Conservation (phyloP, 2,113 vertebrate genomes). For the Mus musculus region GRCm39 chr13:28409501-28410000, state of each 20-base stretch:
- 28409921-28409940: neutral
- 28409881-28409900: neutral
- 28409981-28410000: neutral
- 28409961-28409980: neutral
- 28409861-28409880: neutral
- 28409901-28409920: neutral
- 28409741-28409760: neutral
- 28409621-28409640: neutral
- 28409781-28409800: neutral
- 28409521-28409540: neutral
- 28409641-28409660: neutral
- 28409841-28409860: neutral
- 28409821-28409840: no score
- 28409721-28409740: no score
- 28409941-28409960: neutral
- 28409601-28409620: neutral
- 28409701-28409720: no score
- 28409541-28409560: neutral
- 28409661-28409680: neutral
- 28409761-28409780: neutral
- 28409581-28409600: no score
- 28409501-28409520: neutral
- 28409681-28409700: neutral
- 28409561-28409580: neutral
- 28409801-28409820: neutral